Base-by-base conservation (phyloP, 2,113 vertebrate species). In the Zeus faber region DNA sequence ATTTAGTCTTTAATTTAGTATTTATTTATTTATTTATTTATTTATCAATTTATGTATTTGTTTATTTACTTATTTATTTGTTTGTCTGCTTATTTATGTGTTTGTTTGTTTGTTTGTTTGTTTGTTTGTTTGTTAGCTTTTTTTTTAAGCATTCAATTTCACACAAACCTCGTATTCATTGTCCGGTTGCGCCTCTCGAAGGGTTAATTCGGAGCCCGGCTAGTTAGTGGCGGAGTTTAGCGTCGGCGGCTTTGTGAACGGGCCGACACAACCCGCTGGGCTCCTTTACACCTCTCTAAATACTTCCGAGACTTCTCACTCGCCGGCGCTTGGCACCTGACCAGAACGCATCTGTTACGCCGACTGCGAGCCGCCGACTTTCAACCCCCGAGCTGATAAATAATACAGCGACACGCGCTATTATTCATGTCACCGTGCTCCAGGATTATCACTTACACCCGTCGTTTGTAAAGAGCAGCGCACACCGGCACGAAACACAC, bases 251-350 rank as follows among this genome's bases (percentile, higher is more conserved):
- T 84, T 82, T 85, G 73, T 60, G 70, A 78, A 80, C 76, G 73
- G 71, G 56, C 54, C 76, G 71, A 87, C 80, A 76, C 68, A 81
- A 83, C 77, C 62, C 69, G 74, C 55, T 63, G 44, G 77, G 50
- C 74, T 84, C 73, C 76, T 71, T 84, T 74, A 81, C 79, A 82
- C 60, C 62, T 47, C 18, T 46, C 55, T 13, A 58, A 81, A 79
- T 77, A 82, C 82, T 83, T 85, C 78, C 62, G 73, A 83, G 75
- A 82, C 82, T 76, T 86, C 80, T 86, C 83, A 82, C 74, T 80
- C 80, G 67, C 73, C 62, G 48, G 58, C 48, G 7, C 64, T 81
- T 88, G 83, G 83, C 81, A 85, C 55, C 53, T 22, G 44, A 74
- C 83, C 85, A 87, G 81, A 80, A 82, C 68, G 70, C 69, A 78